These are phyloP conservation scores for Sinohyriopsis cumingii DNA, from an alignment of 2,888 invertebrate species.

Conservation along the genomic window DNA sequence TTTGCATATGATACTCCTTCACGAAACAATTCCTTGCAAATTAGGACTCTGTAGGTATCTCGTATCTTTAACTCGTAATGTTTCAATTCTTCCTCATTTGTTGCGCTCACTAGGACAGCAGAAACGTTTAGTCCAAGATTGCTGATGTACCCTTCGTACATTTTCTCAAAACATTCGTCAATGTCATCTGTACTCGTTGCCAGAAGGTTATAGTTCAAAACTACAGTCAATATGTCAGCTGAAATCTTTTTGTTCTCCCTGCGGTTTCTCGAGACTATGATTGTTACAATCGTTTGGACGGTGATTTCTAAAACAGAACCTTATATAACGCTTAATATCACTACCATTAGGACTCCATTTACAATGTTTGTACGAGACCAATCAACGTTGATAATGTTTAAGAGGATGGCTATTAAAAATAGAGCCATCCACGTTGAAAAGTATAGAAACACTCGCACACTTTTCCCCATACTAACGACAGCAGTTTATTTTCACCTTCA, in stretches of 20 bases:
- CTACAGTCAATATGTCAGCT: conserved; percentile 46
- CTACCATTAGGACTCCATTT: conserved; percentile 53
- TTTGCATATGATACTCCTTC: conserved; percentile 56
- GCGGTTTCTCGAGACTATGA: conserved; percentile 50
- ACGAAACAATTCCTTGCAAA: conserved; percentile 54
- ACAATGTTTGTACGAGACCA: conserved; percentile 51
- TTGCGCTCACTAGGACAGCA: conserved; percentile 61
- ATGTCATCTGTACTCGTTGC: conserved; percentile 58
- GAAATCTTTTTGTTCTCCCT: conserved; percentile 33
- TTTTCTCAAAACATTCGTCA: conserved; percentile 59
- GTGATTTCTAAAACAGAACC: conserved; percentile 60
- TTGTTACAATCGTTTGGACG: conserved; percentile 54
- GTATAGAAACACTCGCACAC: conserved; percentile 48
- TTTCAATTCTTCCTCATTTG: conserved; percentile 49
- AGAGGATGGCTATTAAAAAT: conserved; percentile 41
- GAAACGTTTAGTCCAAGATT: conserved; percentile 57
- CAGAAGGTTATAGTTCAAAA: conserved; percentile 57
- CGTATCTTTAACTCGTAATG: conserved; percentile 51
- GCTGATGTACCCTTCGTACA: conserved; percentile 62
- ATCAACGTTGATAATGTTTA: conserved; percentile 60
- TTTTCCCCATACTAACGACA: conserved; percentile 53
- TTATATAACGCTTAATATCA: conserved; percentile 55
- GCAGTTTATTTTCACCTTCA: too few relatives aligned
- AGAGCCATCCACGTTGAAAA: conserved; percentile 56
- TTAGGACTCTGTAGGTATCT: conserved; percentile 56